phyloP scores from a whole-genome alignment of 2,113 vertebrate genomes.

The Callipepla squamata region DNA sequence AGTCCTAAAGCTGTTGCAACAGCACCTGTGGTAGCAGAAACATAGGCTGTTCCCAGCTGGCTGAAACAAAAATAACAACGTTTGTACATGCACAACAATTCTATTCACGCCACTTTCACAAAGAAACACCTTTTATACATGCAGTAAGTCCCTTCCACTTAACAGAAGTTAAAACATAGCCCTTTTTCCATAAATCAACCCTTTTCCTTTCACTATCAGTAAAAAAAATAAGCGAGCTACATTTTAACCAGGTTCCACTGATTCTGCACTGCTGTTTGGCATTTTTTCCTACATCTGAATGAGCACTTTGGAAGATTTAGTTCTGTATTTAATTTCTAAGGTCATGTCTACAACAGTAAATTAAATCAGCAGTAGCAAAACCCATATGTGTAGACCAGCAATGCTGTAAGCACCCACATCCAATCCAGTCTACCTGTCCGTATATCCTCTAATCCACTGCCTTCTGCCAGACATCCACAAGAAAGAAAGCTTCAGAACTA shows the following conservation, averaged over 20 bases:
- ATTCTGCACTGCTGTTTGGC: background rate
- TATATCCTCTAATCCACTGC: background rate
- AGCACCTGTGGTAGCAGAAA: slow-evolving; percentile 95
- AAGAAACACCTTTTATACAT: background rate
- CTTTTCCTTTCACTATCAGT: background rate
- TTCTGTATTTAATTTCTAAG: slow-evolving; percentile 25
- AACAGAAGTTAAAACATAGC: background rate
- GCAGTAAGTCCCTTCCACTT: fast-evolving
- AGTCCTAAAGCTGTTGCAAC: slow-evolving; percentile 95
- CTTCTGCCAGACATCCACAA: background rate
- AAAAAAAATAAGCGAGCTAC: background rate
- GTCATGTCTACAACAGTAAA: background rate
- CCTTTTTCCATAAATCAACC: background rate
- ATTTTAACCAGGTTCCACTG: background rate
- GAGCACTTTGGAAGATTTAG: background rate
- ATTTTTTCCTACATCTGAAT: background rate
- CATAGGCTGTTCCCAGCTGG: slow-evolving; percentile 94
- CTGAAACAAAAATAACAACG: slow-evolving; percentile 78
- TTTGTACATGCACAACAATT: background rate
- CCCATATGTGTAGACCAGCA: background rate
- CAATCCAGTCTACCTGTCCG: background rate
- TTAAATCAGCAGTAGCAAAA: background rate
- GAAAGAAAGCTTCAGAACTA: background rate
- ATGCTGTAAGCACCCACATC: background rate
- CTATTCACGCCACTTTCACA: background rate